A percentile compares a stretch with the other conserved stretches of the same genome.
These are phyloP conservation scores for Hypocryptadius cinnamomeus DNA, from an alignment of 2,113 vertebrate genomes.

Conservation along the genomic window DNA sequence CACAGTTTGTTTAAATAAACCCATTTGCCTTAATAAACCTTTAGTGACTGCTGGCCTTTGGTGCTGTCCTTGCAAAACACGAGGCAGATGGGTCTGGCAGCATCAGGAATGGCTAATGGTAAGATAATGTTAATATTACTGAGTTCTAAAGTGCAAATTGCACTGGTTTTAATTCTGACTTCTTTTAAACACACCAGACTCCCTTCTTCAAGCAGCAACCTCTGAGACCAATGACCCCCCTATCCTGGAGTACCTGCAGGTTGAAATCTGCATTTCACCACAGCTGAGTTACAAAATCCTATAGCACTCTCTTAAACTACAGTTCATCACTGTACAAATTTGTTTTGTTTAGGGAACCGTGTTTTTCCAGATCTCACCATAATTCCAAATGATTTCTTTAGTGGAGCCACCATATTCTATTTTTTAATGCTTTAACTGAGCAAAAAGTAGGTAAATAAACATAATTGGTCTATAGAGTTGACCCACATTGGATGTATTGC, in stretches of 20 bases:
- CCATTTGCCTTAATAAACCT: not conserved
- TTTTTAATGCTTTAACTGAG: not conserved
- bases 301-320: not conserved
- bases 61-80: not conserved
- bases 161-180: not conserved
- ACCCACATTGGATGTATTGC: not conserved
- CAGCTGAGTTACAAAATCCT: not conserved
- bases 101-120: not conserved
- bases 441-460: not conserved
- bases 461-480: not conserved
- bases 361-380: not conserved
- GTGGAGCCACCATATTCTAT: not conserved
- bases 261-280: not conserved
- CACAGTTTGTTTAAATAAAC: not conserved
- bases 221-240: not conserved
- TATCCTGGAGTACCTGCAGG: too few relatives aligned
- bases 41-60: not conserved
- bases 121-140: not conserved
- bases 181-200: not conserved
- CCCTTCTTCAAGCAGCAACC: not conserved
- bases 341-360: not conserved
- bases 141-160: not conserved
- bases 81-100: not conserved
- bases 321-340: not conserved
- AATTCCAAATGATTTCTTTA: not conserved